Percentiles rank a stretch among this genome's conserved stretches.
These are phyloP conservation scores for Temnothorax longispinosus DNA, from an alignment of 1,140 invertebrate species.

Conservation along the genomic window DNA sequence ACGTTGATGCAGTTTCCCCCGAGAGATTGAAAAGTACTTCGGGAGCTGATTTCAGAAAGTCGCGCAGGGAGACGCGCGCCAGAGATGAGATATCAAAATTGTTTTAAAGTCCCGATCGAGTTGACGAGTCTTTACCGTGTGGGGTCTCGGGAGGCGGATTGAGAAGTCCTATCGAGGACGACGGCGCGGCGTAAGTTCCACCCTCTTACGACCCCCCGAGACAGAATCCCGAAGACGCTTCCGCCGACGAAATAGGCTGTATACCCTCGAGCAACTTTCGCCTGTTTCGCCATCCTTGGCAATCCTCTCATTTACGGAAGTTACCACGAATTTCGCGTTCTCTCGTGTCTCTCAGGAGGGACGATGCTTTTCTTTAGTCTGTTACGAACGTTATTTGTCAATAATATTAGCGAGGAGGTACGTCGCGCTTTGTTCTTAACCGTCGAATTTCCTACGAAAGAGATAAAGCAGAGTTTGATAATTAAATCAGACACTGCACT, in stretches of 20 bases:
- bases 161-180: conserved; percentile 59
- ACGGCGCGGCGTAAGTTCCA: conserved; percentile 47
- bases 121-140: conserved; percentile 70
- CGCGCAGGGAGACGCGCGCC: conserved; percentile 33
- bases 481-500: background rate
- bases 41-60: conserved; percentile 37
- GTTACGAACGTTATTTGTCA: conserved; percentile 25
- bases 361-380: conserved; percentile 33
- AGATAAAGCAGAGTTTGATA: background rate
- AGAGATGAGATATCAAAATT: conserved; percentile 76
- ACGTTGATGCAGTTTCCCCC: conserved; percentile 58
- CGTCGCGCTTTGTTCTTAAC: background rate
- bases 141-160: conserved; percentile 40
- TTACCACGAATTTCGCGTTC: conserved; percentile 49
- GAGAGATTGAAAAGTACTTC: conserved; percentile 68
- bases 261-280: conserved; percentile 44
- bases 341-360: conserved; percentile 17
- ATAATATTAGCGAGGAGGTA: background rate
- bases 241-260: conserved; percentile 41
- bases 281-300: conserved; percentile 34
- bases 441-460: background rate
- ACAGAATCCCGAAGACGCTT: conserved; percentile 24
- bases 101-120: conserved; percentile 75
- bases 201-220: conserved; percentile 13
- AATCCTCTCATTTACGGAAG: conserved; percentile 55